A percentile compares a stretch with the other conserved stretches of the same genome.
Evolutionary conservation across 2,888 invertebrate species (phyloP).

Genomic region (Agrotis puta): DNA sequence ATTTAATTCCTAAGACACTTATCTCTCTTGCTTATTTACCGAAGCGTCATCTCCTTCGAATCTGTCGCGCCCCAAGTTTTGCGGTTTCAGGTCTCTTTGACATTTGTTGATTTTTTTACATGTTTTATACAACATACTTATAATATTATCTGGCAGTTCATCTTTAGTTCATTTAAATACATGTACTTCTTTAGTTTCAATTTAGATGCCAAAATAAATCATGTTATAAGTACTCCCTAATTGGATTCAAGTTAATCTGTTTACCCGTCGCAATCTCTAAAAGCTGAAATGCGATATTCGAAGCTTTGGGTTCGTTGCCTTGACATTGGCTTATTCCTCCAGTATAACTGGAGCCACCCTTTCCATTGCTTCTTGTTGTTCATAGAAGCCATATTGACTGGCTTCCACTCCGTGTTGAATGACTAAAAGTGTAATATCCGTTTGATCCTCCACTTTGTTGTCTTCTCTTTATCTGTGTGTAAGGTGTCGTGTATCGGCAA

Average conservation of each 20-base stretch:
- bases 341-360: constrained; percentile 47
- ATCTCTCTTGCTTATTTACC: too few relatives aligned
- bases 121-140: not conserved
- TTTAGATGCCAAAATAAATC: constrained; percentile 8
- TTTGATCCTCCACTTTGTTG: constrained; percentile 71
- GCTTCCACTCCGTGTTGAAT: constrained; percentile 60
- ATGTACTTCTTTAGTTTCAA: not conserved
- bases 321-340: constrained; percentile 65
- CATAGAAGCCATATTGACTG: constrained; percentile 21
- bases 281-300: constrained; percentile 60
- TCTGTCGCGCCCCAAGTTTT: not conserved
- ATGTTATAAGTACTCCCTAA: constrained; percentile 26
- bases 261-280: constrained; percentile 29
- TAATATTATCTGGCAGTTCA: not conserved
- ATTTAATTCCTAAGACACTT: too few relatives aligned
- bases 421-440: constrained; percentile 69
- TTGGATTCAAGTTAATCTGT: constrained; percentile 47
- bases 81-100: not conserved
- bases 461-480: constrained; percentile 61
- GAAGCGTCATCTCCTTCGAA: too few relatives aligned
- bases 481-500: constrained; percentile 40
- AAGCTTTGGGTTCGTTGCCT: constrained; percentile 60
- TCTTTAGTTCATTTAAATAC: constrained; percentile 4
- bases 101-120: not conserved
- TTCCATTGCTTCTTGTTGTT: not conserved